These are phyloP conservation scores for Nymphalis polychloros DNA, from an alignment of 2,888 invertebrate genomes.

Conservation along the genomic window DNA sequence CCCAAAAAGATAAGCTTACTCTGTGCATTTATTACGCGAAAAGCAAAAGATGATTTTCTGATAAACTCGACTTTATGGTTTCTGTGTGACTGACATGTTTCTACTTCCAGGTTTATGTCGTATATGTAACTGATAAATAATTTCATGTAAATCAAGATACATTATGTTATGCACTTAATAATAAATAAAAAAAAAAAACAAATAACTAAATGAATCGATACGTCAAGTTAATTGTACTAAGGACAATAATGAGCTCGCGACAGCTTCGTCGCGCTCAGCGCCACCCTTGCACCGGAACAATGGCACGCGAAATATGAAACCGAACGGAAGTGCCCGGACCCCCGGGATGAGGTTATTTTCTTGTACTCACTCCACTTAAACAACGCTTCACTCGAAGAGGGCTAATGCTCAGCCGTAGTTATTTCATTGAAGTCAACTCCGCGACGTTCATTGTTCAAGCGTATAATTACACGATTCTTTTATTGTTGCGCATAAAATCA, in stretches of 20 bases:
- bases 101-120: too few relatives aligned
- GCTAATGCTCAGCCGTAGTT: slow-evolving; percentile 66
- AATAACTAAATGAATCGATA: slow-evolving; percentile 21
- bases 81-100: too few relatives aligned
- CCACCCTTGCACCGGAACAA: slow-evolving; percentile 71
- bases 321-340: slow-evolving; percentile 77
- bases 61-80: too few relatives aligned
- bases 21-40: too few relatives aligned
- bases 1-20: too few relatives aligned
- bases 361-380: slow-evolving; percentile 57
- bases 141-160: too few relatives aligned
- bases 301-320: slow-evolving; percentile 67
- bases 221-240: slow-evolving; percentile 16
- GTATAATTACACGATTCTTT: slow-evolving; percentile 75
- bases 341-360: slow-evolving; percentile 75
- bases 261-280: slow-evolving; percentile 42
- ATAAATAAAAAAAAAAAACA: background rate
- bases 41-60: too few relatives aligned
- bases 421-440: slow-evolving; percentile 73
- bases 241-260: slow-evolving; percentile 32
- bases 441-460: slow-evolving; percentile 71
- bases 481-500: slow-evolving; percentile 75
- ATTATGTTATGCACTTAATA: background rate
- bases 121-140: too few relatives aligned
- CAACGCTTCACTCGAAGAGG: slow-evolving; percentile 51